Evolutionary conservation across 2,113 vertebrate species (phyloP), one percentile per base, ranked within the genome.

Genomic region (Tilapia sparmanii): DNA sequence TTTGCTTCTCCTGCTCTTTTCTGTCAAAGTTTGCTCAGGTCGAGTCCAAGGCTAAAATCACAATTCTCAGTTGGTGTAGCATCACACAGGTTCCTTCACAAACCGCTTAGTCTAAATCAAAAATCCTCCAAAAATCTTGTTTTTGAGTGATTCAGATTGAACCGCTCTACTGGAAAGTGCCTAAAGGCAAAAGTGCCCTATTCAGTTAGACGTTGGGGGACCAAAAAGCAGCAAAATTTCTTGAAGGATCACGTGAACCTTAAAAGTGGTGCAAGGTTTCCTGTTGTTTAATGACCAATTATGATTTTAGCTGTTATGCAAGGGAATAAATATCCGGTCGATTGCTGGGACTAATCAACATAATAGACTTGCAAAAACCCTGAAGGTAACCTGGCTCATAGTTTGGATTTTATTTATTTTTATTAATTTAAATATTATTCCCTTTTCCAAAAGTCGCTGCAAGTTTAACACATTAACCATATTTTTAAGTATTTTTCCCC

Each of bases 1-100:
- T 33, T 84, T n/a, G 66, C 66, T 38, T 31, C 59, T 80, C 4
- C 78, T 33, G 38, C 66, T 83, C 13, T 16, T 40, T 26, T 63
- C 59, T 82, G 55, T 68, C 50, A 9, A 15, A 50, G 68, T 59
- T 84, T 85, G 55, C 59, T 16, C 24, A 66, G 90, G 87, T 93
- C 86, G 9, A n/a, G 7, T 12, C 7, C 26, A 45, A 61, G 8
- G 38, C 53, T 61, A 22, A 55, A 38, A 50, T 13, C 29, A 10
- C 4, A n/a, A 8, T 15, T 81, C 10, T 22, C 6, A 33, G 19
- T 76, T 19, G n/a, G 42, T 18, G 13, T 6, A 54, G 24, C 31
- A 12, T 38, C 42, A 3, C 4, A n/a, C 1, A 11, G 33, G 29
- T 33, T 79, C 10, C 13, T 61, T 24, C 8, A 15, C 26, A 55